Conservation (phyloP, 2,113 vertebrate species). For the Eudorcas thomsonii region DNA sequence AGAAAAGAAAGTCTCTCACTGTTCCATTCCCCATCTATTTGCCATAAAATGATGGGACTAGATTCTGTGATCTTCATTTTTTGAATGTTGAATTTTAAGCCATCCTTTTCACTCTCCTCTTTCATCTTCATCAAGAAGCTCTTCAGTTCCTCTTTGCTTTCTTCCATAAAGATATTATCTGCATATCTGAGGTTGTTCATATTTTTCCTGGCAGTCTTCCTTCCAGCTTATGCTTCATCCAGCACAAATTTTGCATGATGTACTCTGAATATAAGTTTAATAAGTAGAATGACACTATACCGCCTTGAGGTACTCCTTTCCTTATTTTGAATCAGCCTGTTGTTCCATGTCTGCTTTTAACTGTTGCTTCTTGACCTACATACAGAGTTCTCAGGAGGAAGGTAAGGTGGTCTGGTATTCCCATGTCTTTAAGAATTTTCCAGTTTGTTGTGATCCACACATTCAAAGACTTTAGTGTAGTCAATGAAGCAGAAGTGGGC, state of each 20-base stretch:
- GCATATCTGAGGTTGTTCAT: neutral
- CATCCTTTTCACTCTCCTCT: neutral
- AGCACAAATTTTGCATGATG: neutral
- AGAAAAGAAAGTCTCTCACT: neutral
- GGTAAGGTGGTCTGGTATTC: neutral
- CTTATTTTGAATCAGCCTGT: neutral
- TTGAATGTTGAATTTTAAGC: neutral
- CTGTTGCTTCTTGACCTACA: neutral
- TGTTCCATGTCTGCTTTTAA: neutral
- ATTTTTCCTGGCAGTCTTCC: neutral
- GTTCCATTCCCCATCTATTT: neutral
- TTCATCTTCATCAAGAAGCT: neutral
- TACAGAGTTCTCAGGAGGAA: neutral
- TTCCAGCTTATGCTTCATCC: neutral
- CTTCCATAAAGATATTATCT: neutral
- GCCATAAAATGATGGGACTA: neutral
- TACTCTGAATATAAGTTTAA: neutral
- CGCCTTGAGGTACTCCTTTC: neutral
- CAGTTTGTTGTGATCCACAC: neutral
- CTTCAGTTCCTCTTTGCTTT: neutral
- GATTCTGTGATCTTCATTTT: neutral
- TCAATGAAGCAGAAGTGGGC: neutral
- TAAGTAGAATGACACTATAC: neutral
- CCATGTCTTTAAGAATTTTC: neutral
- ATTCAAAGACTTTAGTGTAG: neutral